Percentiles rank a stretch among this genome's conserved stretches.
These are phyloP conservation scores for Aphrocallistes beatrix DNA, from an alignment of 37 sponge, comb jelly and placozoan species.

Conservation along the genomic window DNA sequence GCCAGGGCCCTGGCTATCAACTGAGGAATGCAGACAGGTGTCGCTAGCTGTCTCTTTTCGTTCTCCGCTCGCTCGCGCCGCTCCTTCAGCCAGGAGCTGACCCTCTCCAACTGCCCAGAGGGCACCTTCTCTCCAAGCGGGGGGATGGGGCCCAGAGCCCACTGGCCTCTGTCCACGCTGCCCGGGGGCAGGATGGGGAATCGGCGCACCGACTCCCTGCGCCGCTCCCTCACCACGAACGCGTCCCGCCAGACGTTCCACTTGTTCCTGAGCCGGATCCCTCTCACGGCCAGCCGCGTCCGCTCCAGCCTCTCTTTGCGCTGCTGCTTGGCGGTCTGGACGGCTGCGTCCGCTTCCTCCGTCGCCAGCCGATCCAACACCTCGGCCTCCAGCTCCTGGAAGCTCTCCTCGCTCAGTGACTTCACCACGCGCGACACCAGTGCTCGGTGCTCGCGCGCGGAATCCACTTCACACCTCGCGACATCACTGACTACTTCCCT, in stretches of 20 bases:
- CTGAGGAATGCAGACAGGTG: neutral
- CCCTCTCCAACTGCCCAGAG: neutral
- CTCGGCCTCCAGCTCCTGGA: neutral
- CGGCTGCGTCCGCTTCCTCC: neutral
- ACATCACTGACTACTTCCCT: neutral
- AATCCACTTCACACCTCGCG: neutral
- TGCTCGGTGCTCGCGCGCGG: neutral
- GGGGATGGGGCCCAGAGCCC: neutral
- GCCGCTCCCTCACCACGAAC: neutral
- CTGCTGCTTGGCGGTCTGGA: neutral
- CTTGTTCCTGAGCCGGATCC: neutral
- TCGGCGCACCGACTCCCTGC: neutral
- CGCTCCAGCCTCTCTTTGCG: neutral
- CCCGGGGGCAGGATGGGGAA: neutral
- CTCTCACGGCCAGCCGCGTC: neutral
- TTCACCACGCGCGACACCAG: neutral
- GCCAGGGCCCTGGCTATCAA: neutral
- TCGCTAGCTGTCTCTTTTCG: neutral
- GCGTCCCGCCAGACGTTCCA: neutral
- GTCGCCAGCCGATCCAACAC: neutral
- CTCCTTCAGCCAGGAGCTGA: neutral
- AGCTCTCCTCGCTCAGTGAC: neutral
- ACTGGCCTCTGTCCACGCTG: neutral
- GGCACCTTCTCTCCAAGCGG: neutral
- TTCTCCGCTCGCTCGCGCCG: neutral